phyloP scores from a whole-genome alignment of 2,797 vertebrate genomes.

The Syncerus caffer region DNA sequence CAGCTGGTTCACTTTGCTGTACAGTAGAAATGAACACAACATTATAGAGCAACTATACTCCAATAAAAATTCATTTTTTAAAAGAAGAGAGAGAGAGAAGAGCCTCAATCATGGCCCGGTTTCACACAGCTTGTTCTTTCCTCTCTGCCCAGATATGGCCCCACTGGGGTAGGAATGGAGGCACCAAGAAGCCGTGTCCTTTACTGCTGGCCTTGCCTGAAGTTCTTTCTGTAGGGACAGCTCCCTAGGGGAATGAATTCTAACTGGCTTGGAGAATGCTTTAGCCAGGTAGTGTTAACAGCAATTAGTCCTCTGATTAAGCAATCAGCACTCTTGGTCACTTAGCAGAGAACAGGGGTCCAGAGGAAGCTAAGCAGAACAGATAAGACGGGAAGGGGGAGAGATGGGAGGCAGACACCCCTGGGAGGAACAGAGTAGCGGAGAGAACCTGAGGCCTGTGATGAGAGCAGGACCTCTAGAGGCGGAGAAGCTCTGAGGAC shows the following conservation, averaged over 20 bases:
- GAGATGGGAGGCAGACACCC: neutral
- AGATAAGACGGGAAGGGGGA: neutral
- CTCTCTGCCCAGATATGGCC: neutral
- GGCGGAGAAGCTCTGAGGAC: no score
- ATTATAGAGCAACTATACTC: neutral
- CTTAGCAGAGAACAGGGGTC: conserved; percentile 47
- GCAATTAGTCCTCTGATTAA: conserved; percentile 58
- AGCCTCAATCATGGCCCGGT: neutral
- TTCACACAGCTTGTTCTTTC: neutral
- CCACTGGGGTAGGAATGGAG: neutral
- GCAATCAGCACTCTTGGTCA: conserved; percentile 59
- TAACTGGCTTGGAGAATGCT: neutral
- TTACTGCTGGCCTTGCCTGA: neutral
- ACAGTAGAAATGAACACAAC: rapidly evolving
- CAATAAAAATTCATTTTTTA: neutral
- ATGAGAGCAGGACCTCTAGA: no score
- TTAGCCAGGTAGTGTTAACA: conserved; percentile 57
- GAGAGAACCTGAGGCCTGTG: neutral
- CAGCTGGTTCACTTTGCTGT: neutral
- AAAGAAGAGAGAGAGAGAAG: neutral
- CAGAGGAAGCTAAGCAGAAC: conserved; percentile 30
- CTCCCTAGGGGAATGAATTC: neutral
- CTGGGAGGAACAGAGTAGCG: neutral
- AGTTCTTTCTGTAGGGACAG: neutral
- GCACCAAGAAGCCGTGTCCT: neutral